Conservation (phyloP, 2,888 invertebrate genomes). For the Aspidiotus rigidus region DNA sequence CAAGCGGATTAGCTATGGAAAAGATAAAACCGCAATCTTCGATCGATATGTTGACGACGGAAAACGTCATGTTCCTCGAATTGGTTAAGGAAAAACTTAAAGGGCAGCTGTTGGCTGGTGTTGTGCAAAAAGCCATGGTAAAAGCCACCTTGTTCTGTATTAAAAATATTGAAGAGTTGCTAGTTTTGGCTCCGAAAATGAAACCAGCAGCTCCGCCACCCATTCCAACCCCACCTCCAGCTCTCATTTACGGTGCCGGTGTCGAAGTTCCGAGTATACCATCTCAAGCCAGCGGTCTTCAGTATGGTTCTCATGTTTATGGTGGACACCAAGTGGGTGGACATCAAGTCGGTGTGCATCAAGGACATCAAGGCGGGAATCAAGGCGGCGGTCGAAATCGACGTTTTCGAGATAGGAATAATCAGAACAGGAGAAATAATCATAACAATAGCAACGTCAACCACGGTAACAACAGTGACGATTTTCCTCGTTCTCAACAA, state of each 20-base stretch:
- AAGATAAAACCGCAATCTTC: slow-evolving; percentile 63
- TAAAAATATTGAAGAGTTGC: slow-evolving; percentile 62
- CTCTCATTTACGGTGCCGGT: slow-evolving; percentile 15
- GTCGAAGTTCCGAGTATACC: slow-evolving; percentile 33
- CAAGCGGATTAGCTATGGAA: slow-evolving; percentile 66
- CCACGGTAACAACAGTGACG: too few species aligned
- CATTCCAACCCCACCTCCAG: slow-evolving; percentile 4
- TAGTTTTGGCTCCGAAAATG: slow-evolving; percentile 53
- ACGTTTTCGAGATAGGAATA: too few species aligned
- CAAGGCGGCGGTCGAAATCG: neutral
- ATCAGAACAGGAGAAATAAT: too few species aligned
- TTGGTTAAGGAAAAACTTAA: slow-evolving; percentile 78
- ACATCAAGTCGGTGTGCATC: neutral
- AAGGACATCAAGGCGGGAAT: neutral
- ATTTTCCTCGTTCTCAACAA: too few species aligned
- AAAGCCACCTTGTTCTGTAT: slow-evolving; percentile 64
- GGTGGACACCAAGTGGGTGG: neutral
- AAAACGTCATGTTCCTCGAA: slow-evolving; percentile 66
- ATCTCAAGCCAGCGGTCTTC: slow-evolving; percentile 4
- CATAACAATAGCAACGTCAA: too few species aligned
- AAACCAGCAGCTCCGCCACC: slow-evolving; percentile 21
- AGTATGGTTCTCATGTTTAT: neutral
- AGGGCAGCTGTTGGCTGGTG: slow-evolving; percentile 63
- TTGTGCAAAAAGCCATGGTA: slow-evolving; percentile 54
- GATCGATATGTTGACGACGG: slow-evolving; percentile 61